Conservation (phyloP, 2,797 vertebrate species). For the Periparus ater region DNA sequence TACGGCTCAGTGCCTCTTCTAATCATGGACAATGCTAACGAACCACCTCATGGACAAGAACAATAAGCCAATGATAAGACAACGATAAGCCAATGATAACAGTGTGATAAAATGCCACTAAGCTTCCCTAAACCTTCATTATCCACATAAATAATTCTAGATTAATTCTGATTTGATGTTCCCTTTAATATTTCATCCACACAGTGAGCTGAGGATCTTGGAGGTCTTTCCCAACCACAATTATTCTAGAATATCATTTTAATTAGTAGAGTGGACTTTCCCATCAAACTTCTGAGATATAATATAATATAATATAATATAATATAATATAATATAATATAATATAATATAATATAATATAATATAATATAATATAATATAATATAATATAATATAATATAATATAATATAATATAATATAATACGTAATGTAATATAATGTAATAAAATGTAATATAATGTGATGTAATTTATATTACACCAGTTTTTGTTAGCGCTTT, state of each 20-base stretch:
- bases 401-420: too few species aligned
- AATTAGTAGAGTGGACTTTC: background rate
- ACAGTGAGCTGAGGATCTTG: rapidly evolving
- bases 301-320: background rate
- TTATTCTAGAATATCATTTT: background rate
- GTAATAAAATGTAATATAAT: background rate
- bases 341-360: too few species aligned
- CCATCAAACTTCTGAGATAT: background rate
- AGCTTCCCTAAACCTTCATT: background rate
- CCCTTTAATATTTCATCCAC: background rate
- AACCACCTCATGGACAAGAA: background rate
- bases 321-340: background rate
- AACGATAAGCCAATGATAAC: background rate
- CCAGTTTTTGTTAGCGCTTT: background rate
- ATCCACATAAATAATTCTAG: background rate
- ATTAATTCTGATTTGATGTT: background rate
- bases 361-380: too few species aligned
- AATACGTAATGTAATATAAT: too few species aligned
- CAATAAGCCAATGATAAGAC: background rate
- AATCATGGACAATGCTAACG: background rate
- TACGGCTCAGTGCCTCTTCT: background rate
- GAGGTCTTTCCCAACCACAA: background rate
- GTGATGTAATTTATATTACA: background rate
- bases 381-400: too few species aligned
- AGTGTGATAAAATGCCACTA: background rate